Conservation (phyloP, 1,140 invertebrate genomes). For the Panulirus ornatus region DNA sequence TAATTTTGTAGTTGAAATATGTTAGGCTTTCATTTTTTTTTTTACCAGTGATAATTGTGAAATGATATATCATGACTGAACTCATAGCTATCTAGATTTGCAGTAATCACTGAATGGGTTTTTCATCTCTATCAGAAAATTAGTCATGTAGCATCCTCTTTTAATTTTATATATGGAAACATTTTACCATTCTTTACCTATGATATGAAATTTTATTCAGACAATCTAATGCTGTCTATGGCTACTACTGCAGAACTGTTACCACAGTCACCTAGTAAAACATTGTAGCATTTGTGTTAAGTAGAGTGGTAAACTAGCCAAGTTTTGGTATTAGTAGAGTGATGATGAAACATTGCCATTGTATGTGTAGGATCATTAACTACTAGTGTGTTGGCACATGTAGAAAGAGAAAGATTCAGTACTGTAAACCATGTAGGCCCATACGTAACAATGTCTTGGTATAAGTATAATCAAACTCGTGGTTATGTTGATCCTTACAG, state of each 20-base stretch:
- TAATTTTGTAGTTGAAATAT: too few relatives aligned
- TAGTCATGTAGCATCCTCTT: neutral
- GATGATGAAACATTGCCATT: neutral
- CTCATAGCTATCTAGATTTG: neutral
- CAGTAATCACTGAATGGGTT: neutral
- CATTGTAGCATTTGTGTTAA: constrained; percentile 50
- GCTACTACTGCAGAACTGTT: constrained; percentile 29
- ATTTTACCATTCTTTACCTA: too few relatives aligned
- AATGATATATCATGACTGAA: neutral
- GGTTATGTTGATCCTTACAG: constrained; percentile 1
- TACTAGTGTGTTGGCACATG: constrained; percentile 27
- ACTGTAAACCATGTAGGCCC: neutral
- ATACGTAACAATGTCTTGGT: neutral
- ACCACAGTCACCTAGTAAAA: constrained; percentile 50
- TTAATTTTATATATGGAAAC: neutral
- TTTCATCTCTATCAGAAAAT: neutral
- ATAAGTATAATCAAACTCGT: neutral
- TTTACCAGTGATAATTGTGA: too few relatives aligned
- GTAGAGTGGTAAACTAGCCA: constrained; percentile 32
- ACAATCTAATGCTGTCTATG: neutral
- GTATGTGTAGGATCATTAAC: constrained; percentile 43
- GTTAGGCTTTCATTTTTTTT: too few relatives aligned
- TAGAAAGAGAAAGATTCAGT: constrained; percentile 31
- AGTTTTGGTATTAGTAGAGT: constrained; percentile 28
- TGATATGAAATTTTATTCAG: too few relatives aligned